Base-by-base conservation (phyloP, 2,888 invertebrate species). In the Seira musarum region DNA sequence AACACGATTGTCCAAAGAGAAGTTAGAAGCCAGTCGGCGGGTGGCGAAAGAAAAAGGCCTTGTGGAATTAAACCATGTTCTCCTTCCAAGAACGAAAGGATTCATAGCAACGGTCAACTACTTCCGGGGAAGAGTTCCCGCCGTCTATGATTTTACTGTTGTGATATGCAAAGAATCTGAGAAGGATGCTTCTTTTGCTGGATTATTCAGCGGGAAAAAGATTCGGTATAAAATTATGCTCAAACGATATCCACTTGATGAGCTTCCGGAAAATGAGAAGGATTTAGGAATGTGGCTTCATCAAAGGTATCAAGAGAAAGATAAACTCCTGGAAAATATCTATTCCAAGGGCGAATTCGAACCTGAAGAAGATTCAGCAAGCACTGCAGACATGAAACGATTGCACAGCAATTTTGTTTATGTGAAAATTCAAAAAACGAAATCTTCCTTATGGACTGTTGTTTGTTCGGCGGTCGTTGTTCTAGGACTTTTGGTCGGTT, bases 41-140 rank as follows among this genome's bases (percentile, higher is more conserved):
- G 96, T 97, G 88, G 96, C 97, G 0, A 91, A 91, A 87, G 93
- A 96, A 87, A 95, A 95, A 87, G 95, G 95, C 85, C 91, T 97
- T 87, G 94, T 96, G 0, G 90, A 93, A 84, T 90, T 98, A 30
- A 96, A 96, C 88, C 93, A 98, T 88, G 97, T 97, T 88, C 91
- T 98, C 67, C 93, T 96, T 25, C 98, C 98, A n/a, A 92, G 98
- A 82, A 96, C 97, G n/a, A 94, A 94, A 89, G 98, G 98, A 1
- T 98, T 98, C 88, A 93, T 93, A 0, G 93, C 95, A 71, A 96
- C 96, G 88, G 90, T 97, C 87, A 93, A 94, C 73, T 92, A 94
- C 85, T 92, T 98, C 89, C 92, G 81, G 21, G 77, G 81, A 46
- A 94, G 94, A 89, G 93, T 95, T 85, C 93, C 93, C 2, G 95